These are phyloP conservation scores for Periophthalmus modestus DNA, from an alignment of 2,113 vertebrate genomes.

Conservation along the genomic window DNA sequence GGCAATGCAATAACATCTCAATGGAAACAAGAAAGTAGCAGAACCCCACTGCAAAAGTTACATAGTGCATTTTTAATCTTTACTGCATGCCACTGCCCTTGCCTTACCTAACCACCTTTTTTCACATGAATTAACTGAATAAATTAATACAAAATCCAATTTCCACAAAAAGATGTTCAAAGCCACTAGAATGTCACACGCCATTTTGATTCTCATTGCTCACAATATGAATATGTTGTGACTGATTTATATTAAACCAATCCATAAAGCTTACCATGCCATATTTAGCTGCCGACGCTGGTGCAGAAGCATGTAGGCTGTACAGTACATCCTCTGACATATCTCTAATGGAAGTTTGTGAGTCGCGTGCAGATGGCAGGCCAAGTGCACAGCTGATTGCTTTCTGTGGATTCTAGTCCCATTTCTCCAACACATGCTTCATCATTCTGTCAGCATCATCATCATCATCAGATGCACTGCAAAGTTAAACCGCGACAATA, in stretches of 20 bases:
- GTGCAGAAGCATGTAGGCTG: not conserved
- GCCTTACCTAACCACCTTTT: not conserved
- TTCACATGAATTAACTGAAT: not conserved
- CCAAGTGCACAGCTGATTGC: conserved; percentile 60
- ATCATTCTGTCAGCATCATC: conserved; percentile 45
- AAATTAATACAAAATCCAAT: not conserved
- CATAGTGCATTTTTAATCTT: too few relatives aligned
- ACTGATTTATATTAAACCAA: not conserved
- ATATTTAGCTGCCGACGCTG: not conserved
- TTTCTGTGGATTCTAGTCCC: conserved; percentile 57
- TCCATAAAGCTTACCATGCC: not conserved
- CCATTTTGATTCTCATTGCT: not conserved
- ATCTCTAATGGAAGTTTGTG: conserved; percentile 40
- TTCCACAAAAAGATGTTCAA: not conserved
- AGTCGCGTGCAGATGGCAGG: conserved; percentile 58
- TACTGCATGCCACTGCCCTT: too few relatives aligned
- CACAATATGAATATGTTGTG: not conserved
- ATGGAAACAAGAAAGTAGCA: too few relatives aligned
- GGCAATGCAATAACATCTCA: too few relatives aligned
- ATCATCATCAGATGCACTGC: conserved; percentile 18
- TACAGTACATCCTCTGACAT: conserved; percentile 40
- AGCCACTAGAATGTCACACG: not conserved
- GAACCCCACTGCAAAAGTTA: too few relatives aligned
- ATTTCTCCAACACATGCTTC: conserved; percentile 60
- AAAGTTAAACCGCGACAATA: conserved; percentile 55